Evolutionary conservation across 1,140 invertebrate species (phyloP).

Genomic region (Orussus abietinus): DNA sequence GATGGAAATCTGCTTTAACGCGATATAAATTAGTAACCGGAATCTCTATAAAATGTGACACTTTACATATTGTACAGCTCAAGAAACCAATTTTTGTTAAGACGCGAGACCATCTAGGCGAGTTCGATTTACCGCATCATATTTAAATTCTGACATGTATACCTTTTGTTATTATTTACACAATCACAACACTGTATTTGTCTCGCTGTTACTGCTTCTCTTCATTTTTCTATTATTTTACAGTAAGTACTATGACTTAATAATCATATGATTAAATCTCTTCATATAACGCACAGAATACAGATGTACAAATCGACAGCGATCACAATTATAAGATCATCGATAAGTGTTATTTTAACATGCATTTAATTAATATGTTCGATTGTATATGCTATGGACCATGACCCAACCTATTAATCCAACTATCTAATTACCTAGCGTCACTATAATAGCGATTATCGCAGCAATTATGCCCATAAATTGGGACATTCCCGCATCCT

Average conservation of each 20-base stretch:
- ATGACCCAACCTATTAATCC: constrained; percentile 24
- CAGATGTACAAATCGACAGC: not conserved
- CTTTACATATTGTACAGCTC: not conserved
- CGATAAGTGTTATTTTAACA: constrained; percentile 1
- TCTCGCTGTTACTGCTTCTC: constrained; percentile 26
- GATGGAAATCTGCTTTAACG: constrained; percentile 17
- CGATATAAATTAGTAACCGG: constrained; percentile 13
- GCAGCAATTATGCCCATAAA: constrained; percentile 50
- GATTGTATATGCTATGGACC: constrained; percentile 8
- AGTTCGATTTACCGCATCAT: constrained; percentile 9
- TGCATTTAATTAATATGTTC: constrained; percentile 34
- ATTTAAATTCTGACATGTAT: constrained; percentile 23
- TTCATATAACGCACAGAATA: constrained; percentile 15
- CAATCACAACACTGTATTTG: constrained; percentile 33
- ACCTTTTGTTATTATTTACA: constrained; percentile 36
- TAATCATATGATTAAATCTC: no score
- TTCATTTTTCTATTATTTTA: constrained; percentile 33
- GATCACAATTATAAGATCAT: constrained; percentile 1
- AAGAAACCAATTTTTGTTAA: constrained; percentile 4
- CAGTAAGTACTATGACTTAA: constrained; percentile 34
- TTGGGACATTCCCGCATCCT: constrained; percentile 40
- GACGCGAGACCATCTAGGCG: constrained; percentile 3
- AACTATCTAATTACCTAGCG: constrained; percentile 50
- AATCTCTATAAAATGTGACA: constrained; percentile 7
- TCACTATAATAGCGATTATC: constrained; percentile 52